These are phyloP conservation scores for Ecliptopera silaceata DNA, from an alignment of 2,888 invertebrate genomes.

Conservation along the genomic window DNA sequence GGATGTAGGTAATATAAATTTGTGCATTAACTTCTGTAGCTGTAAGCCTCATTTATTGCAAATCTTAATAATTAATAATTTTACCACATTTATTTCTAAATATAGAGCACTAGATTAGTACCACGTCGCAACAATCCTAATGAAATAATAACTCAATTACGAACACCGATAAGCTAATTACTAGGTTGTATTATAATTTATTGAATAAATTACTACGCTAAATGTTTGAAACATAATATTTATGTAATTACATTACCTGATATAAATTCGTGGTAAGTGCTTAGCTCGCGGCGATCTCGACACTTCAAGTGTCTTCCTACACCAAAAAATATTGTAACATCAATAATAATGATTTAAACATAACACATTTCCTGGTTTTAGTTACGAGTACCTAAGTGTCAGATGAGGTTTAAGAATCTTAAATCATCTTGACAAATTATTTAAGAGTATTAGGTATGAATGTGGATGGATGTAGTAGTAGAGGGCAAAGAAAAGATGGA, in stretches of 20 bases:
- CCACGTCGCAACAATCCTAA: slow-evolving; percentile 8
- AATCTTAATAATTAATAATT: neutral
- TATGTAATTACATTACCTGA: slow-evolving; percentile 9
- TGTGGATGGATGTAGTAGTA: too few relatives aligned
- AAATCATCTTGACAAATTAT: too few relatives aligned
- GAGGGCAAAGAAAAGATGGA: too few relatives aligned
- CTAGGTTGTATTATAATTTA: slow-evolving; percentile 18
- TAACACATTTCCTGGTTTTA: slow-evolving; percentile 38
- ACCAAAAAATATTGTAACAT: slow-evolving; percentile 39
- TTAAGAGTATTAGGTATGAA: too few relatives aligned
- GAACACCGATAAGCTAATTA: slow-evolving; percentile 30
- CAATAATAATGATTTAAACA: slow-evolving; percentile 45
- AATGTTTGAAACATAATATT: slow-evolving; percentile 17
- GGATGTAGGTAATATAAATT: too few relatives aligned
- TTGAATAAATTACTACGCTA: slow-evolving; percentile 25
- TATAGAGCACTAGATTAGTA: neutral
- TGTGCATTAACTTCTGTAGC: too few relatives aligned
- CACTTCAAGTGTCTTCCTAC: slow-evolving; percentile 34
- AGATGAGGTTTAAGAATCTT: slow-evolving; percentile 5
- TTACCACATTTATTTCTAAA: neutral
- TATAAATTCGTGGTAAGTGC: slow-evolving; percentile 24
- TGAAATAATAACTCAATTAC: slow-evolving; percentile 32
- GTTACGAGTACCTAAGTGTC: slow-evolving; percentile 23
- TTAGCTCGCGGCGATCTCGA: slow-evolving; percentile 30
- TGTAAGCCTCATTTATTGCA: too few relatives aligned